phyloP scores from a whole-genome alignment of 2,113 vertebrate genomes.

The Muntiacus muntjak region DNA sequence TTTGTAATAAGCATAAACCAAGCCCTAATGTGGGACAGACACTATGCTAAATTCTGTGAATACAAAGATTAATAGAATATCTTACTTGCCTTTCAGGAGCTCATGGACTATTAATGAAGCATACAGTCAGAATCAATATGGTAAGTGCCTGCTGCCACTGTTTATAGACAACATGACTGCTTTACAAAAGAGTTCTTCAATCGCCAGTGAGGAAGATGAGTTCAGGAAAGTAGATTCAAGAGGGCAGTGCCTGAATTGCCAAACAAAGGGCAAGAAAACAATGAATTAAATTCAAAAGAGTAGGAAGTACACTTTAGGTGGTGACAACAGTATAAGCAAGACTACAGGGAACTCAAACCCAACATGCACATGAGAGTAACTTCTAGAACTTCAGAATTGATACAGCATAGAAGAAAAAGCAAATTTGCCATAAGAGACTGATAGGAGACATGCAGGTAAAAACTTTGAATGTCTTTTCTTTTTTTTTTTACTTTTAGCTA shows the following conservation, averaged over 20 bases:
- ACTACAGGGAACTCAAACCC: background rate
- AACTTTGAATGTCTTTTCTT: background rate
- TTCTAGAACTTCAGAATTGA: background rate
- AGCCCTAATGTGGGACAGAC: accelerated
- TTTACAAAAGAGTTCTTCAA: background rate
- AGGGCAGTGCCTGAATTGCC: background rate
- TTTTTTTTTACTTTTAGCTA: background rate
- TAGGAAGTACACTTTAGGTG: background rate
- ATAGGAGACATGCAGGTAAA: background rate
- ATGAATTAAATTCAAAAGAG: background rate
- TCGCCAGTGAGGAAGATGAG: background rate
- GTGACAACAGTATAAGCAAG: background rate
- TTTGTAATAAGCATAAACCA: background rate
- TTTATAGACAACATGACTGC: background rate
- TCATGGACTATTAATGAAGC: background rate
- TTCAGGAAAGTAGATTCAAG: background rate
- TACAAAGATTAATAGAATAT: background rate
- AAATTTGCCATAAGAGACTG: background rate
- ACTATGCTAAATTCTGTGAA: background rate
- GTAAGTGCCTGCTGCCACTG: background rate
- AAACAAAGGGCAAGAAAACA: background rate
- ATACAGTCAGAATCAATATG: background rate
- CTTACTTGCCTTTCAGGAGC: background rate
- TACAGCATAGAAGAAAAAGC: background rate
- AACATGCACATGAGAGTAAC: background rate